Evolutionary conservation across 2,113 vertebrate species (phyloP).

Genomic region (Helogale parvula): DNA sequence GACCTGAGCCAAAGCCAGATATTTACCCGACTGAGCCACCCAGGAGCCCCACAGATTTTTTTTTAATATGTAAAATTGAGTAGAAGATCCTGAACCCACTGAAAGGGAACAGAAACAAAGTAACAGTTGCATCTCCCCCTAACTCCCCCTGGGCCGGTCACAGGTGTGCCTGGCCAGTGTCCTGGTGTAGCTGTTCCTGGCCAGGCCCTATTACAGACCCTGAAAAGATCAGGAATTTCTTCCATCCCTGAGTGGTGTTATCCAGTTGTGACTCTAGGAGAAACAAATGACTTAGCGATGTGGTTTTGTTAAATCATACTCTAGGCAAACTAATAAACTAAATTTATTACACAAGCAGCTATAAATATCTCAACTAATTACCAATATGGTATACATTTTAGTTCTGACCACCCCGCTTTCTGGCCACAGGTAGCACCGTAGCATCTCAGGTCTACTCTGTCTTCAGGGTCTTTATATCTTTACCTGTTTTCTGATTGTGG

Average conservation of each 20-base stretch:
- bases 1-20: too few species aligned
- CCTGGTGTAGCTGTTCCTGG: neutral
- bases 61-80: neutral
- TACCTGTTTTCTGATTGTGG: neutral
- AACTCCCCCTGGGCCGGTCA: neutral
- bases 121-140: neutral
- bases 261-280: neutral
- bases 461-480: neutral
- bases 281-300: neutral
- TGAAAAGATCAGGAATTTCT: neutral
- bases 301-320: neutral
- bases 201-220: neutral
- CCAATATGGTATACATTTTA: neutral
- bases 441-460: neutral
- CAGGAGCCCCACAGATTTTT: too few species aligned
- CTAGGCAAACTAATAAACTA: neutral
- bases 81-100: neutral
- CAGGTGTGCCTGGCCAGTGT: fast-evolving
- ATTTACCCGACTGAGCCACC: too few species aligned
- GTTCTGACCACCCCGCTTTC: neutral
- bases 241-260: neutral
- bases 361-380: neutral
- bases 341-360: neutral
- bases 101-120: neutral
- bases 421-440: neutral